Conservation (phyloP, 1,140 invertebrate species). For the Drosophila arawakana region DNA sequence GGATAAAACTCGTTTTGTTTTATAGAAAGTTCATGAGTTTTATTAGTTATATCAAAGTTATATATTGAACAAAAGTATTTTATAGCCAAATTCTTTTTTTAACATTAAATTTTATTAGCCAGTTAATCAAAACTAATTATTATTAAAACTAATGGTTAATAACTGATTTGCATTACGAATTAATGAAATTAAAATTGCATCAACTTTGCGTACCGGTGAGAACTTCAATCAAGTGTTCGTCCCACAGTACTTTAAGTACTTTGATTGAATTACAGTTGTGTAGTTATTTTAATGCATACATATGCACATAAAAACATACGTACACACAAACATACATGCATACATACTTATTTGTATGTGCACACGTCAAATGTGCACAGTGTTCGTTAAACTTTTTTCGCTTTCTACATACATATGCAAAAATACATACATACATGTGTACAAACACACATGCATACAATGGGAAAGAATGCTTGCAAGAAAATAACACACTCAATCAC, state of each 20-base stretch:
- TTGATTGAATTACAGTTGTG: constrained; percentile 22
- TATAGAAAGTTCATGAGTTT: too few relatives aligned
- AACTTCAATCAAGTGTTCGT: constrained; percentile 6
- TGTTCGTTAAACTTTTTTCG: constrained; percentile 8
- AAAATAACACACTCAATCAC: constrained; percentile 5
- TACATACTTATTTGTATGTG: not conserved
- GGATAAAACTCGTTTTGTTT: too few relatives aligned
- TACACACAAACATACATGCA: too few relatives aligned
- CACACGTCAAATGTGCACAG: not conserved
- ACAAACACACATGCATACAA: not conserved
- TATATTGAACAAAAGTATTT: too few relatives aligned
- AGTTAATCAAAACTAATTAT: not conserved
- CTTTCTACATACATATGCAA: not conserved
- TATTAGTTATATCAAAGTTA: too few relatives aligned
- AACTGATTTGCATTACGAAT: not conserved
- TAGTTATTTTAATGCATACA: not conserved
- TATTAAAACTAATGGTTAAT: not conserved
- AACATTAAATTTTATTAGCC: too few relatives aligned
- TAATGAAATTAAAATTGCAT: not conserved
- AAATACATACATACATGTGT: not conserved
- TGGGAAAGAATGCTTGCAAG: constrained; percentile 16
- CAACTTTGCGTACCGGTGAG: not conserved
- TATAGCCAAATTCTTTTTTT: too few relatives aligned
- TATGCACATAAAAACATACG: not conserved
- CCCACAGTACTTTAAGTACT: constrained; percentile 17